Percentiles rank a stretch among this genome's conserved stretches.
Evolutionary conservation across 1,140 invertebrate species (phyloP).

Genomic region (Akabosia matsudoensis): DNA sequence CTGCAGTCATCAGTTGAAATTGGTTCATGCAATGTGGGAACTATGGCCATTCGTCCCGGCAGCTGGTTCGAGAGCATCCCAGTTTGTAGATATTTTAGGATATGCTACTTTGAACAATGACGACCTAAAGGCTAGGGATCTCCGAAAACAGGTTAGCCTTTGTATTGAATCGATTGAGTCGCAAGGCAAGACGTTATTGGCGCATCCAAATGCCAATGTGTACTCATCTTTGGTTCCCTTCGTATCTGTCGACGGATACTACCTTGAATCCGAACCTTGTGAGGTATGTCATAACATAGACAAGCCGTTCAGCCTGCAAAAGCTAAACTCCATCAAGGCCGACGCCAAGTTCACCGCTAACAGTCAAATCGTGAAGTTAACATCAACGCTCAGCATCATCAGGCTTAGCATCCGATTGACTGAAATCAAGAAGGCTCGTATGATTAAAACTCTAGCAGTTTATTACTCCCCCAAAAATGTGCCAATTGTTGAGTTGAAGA

Average conservation of each 20-base stretch:
- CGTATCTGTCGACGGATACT: conserved; percentile 93
- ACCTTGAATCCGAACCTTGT: conserved; percentile 93
- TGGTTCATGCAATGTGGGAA: conserved; percentile 57
- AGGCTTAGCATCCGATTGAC: conserved; percentile 88
- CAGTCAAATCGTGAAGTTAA: conserved; percentile 93
- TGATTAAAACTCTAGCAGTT: conserved; percentile 93
- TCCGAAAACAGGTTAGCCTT: conserved; percentile 73
- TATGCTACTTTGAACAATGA: conserved; percentile 81
- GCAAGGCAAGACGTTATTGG: conserved; percentile 81
- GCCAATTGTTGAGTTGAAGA: conserved; percentile 95
- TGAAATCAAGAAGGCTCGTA: conserved; percentile 93
- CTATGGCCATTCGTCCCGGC: conserved; percentile 79
- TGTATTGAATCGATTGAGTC: conserved; percentile 77
- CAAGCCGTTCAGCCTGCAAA: conserved; percentile 84
- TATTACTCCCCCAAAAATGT: conserved; percentile 96
- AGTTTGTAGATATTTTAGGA: conserved; percentile 93
- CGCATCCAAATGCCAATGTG: conserved; percentile 89
- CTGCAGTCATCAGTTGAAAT: conserved; percentile 51
- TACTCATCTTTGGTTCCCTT: conserved; percentile 87
- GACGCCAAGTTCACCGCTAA: conserved; percentile 98
- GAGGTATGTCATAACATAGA: conserved; percentile 97
- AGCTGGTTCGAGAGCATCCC: conserved; percentile 88
- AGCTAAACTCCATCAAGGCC: conserved; percentile 87
- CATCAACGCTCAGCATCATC: conserved; percentile 90
- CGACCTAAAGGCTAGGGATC: conserved; percentile 47